phyloP scores from a whole-genome alignment of 2,797 vertebrate species.

The Novumbra hubbsi region DNA sequence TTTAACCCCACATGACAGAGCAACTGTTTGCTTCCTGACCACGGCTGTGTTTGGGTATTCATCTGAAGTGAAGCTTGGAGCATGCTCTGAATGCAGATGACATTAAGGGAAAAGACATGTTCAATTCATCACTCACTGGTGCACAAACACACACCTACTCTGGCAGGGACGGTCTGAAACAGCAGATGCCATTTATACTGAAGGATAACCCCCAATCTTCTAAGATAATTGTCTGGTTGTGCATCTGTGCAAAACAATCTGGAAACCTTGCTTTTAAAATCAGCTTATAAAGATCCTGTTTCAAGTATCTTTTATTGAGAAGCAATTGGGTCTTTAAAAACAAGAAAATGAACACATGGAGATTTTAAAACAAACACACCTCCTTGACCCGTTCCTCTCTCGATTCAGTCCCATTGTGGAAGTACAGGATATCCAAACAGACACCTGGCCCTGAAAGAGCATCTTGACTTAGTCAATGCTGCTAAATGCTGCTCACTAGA shows the following conservation, averaged over 20 bases:
- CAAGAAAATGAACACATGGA: no score
- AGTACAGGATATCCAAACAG: no score
- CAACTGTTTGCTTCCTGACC: constrained; percentile 2
- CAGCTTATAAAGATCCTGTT: not conserved
- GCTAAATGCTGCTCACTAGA: no score
- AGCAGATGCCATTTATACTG: not conserved
- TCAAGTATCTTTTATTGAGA: not conserved
- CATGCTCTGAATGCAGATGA: constrained; percentile 9
- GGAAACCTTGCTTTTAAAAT: not conserved
- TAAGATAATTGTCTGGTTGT: not conserved
- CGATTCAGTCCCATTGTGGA: no score
- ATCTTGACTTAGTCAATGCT: no score
- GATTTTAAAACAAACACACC: no score
- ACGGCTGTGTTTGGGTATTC: not conserved
- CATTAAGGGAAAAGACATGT: constrained; percentile 3
- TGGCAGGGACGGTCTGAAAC: not conserved
- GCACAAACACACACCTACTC: not conserved
- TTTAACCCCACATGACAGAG: constrained; percentile 4
- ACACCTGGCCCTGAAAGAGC: no score
- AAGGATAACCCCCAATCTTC: not conserved
- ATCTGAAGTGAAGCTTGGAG: constrained; percentile 2
- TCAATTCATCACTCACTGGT: constrained; percentile 5
- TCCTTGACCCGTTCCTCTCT: no score
- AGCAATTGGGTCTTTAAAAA: no score
- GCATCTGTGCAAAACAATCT: not conserved